phyloP scores from a whole-genome alignment of 2,113 vertebrate species.

The Pteropus alecto region DNA sequence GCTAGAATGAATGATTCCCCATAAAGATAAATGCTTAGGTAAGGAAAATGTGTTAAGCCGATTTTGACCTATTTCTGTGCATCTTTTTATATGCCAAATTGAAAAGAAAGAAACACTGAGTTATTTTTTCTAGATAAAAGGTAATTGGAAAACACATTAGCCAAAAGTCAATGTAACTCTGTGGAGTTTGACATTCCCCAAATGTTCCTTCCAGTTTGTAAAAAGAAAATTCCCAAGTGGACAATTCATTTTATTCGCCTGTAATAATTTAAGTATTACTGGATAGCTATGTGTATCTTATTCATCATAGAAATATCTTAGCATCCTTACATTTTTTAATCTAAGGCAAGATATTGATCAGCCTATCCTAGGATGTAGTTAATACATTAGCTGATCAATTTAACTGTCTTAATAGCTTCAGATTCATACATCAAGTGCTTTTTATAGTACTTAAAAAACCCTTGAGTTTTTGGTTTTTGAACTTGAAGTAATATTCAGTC shows the following conservation, averaged over 20 bases:
- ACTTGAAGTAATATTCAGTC: constrained; percentile 18
- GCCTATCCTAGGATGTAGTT: background rate
- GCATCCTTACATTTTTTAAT: constrained; percentile 46
- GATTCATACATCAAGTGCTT: background rate
- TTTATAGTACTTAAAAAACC: background rate
- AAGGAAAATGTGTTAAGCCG: background rate
- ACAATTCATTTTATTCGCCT: background rate
- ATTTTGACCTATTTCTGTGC: background rate
- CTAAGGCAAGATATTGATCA: constrained; percentile 45
- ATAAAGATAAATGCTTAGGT: background rate
- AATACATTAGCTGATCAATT: constrained; percentile 27
- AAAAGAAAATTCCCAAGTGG: background rate
- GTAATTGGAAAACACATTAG: background rate
- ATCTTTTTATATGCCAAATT: background rate
- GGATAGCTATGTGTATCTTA: background rate
- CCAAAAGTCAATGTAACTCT: background rate
- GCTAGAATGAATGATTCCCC: background rate
- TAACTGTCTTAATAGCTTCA: background rate
- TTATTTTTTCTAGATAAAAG: constrained; percentile 25
- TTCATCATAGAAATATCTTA: background rate
- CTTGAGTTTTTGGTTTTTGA: background rate
- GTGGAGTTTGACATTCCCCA: background rate
- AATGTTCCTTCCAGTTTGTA: background rate
- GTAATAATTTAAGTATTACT: background rate
- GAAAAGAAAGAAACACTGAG: background rate